Evolutionary conservation across 30 jellyfish, hydroid and myxozoan genomes (phyloP).

Genomic region (Hydractinia symbiolongicarpus): DNA sequence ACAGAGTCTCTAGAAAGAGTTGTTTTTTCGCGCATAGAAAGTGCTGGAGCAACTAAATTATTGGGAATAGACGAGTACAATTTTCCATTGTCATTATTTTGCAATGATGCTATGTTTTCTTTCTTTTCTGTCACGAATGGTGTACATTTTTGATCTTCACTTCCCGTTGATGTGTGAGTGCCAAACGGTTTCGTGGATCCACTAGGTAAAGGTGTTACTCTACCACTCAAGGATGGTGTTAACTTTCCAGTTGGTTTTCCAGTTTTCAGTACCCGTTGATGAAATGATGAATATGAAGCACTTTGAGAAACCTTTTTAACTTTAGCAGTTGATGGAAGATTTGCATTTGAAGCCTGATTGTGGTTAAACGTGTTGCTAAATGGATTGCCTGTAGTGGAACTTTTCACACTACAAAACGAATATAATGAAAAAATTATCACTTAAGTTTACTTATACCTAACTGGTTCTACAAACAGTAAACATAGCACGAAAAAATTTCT

Average conservation of each 20-base stretch:
- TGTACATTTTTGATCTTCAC: background rate
- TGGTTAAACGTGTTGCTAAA: constrained; percentile 9
- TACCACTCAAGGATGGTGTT: constrained; percentile 15
- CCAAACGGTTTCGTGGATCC: background rate
- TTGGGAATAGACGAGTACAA: background rate
- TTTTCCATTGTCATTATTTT: background rate
- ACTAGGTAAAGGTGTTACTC: constrained; percentile 12
- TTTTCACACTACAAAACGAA: background rate
- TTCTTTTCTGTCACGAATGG: background rate
- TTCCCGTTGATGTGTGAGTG: background rate
- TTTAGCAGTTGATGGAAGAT: background rate
- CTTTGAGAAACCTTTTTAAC: background rate
- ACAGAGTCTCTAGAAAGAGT: background rate
- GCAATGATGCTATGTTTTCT: background rate
- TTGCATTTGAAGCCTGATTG: background rate
- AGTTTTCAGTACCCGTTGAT: background rate
- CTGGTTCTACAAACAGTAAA: no score
- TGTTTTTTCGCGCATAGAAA: background rate
- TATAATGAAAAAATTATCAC: background rate
- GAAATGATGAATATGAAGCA: constrained; percentile 3
- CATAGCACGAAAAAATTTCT: background rate
- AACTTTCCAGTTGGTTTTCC: background rate
- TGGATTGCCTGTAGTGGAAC: constrained; percentile 1
- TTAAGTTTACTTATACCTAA: no score
- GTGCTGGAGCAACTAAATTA: background rate